phyloP scores from a whole-genome alignment of 2,888 invertebrate genomes.

The Liposcelis brunnea region DNA sequence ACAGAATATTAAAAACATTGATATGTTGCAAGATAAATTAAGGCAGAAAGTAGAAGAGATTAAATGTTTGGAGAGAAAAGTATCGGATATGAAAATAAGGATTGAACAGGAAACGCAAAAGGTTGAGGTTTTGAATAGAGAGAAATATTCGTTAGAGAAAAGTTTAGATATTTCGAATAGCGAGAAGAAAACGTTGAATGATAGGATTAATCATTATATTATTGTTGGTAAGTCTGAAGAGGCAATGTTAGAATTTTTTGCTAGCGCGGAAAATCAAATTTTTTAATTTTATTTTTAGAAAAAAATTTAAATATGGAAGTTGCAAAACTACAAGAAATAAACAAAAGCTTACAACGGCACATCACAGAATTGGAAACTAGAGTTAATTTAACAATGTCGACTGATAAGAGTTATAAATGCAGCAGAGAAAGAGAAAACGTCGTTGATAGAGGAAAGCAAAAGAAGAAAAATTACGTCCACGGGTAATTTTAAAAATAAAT shows the following conservation, averaged over 20 bases:
- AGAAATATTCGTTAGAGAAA: conserved; percentile 38
- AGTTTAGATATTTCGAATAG: conserved; percentile 34
- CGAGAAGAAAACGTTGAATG: conserved; percentile 37
- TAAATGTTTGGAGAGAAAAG: conserved; percentile 30
- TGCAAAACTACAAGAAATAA: conserved; percentile 28
- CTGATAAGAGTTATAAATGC: conserved; percentile 14
- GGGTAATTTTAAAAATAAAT: conserved; percentile 15
- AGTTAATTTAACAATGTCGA: conserved; percentile 14
- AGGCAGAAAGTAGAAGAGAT: conserved; percentile 30
- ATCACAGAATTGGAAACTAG: conserved; percentile 28
- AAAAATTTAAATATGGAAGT: conserved; percentile 34
- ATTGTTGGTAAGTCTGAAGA: conserved; percentile 35
- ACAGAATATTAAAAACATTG: conserved; percentile 34
- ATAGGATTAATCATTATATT: conserved; percentile 39
- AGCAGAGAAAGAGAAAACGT: conserved; percentile 18
- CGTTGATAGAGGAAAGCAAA: conserved; percentile 18
- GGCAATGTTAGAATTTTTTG: no score
- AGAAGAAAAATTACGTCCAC: conserved; percentile 12
- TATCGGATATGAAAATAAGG: conserved; percentile 19
- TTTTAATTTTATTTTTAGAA: conserved; percentile 27
- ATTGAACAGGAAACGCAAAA: conserved; percentile 13
- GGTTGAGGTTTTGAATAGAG: conserved; percentile 31
- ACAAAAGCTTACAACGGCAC: conserved; percentile 27
- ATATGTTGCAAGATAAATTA: conserved; percentile 29
- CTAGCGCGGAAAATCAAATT: no score